These are phyloP conservation scores for Oreochromis spilurus DNA, from an alignment of 2,113 vertebrate genomes.

Conservation along the genomic window DNA sequence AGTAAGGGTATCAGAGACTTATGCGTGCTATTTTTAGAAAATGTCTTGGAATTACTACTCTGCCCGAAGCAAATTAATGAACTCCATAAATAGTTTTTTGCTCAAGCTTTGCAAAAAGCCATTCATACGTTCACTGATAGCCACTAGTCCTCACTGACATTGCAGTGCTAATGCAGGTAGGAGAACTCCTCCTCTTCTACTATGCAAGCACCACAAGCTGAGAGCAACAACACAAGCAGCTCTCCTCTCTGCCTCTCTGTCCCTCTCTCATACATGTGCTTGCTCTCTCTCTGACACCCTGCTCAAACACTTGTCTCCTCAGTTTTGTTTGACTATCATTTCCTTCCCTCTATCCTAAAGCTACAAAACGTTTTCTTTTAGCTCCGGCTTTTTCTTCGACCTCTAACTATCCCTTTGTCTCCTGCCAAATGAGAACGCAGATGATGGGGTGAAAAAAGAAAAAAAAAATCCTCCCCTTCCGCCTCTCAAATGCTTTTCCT, in stretches of 20 bases:
- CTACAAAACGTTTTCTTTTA: not conserved
- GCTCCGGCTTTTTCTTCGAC: not conserved
- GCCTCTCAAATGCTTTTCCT: not conserved
- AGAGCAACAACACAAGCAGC: not conserved
- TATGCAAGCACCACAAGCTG: conserved; percentile 18
- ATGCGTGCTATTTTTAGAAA: conserved; percentile 57
- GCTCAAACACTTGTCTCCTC: conserved; percentile 30
- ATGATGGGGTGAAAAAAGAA: not conserved
- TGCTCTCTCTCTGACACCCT: not conserved
- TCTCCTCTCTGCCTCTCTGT: not conserved
- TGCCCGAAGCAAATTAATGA: conserved; percentile 47
- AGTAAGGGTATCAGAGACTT: not conserved
- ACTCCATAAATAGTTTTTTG: conserved; percentile 38
- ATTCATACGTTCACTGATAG: conserved; percentile 51
- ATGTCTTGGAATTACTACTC: conserved; percentile 42
- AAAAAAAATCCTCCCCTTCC: not conserved
- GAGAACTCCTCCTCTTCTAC: conserved; percentile 28
- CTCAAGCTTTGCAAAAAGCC: conserved; percentile 34
- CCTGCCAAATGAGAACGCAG: conserved; percentile 1
- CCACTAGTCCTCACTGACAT: conserved; percentile 64
- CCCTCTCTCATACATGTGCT: not conserved
- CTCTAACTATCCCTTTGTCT: not conserved
- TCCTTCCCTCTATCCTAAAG: conserved; percentile 1
- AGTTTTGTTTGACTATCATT: conserved; percentile 42
- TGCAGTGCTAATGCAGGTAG: conserved; percentile 65